Evolutionary conservation across 1,140 invertebrate species (phyloP).

Genomic region (Heliothis virescens): DNA sequence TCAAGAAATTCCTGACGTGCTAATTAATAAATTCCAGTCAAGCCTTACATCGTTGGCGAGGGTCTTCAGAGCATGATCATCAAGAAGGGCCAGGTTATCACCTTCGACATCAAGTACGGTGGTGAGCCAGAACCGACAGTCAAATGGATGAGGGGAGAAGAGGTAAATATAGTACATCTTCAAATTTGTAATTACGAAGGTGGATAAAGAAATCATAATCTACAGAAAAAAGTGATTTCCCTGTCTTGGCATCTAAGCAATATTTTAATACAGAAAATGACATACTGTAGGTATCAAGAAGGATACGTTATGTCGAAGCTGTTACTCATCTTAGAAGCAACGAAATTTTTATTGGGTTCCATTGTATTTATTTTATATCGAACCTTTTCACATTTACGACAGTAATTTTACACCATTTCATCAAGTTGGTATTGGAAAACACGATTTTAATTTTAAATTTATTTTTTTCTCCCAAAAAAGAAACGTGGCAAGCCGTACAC

Average conservation of each 20-base stretch:
- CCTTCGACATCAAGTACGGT: conserved; percentile 97
- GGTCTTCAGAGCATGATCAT: conserved; percentile 94
- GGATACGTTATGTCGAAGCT: too few relatives aligned
- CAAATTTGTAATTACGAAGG: neutral
- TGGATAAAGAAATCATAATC: neutral
- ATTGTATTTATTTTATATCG: too few relatives aligned
- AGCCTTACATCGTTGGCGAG: conserved; percentile 96
- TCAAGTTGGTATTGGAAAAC: conserved; percentile 29
- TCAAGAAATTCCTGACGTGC: too few relatives aligned
- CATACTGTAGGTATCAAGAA: too few relatives aligned
- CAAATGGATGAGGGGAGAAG: conserved; percentile 91
- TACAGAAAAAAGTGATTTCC: neutral
- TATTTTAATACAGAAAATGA: too few relatives aligned
- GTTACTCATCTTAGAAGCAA: too few relatives aligned
- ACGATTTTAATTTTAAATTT: conserved; percentile 66
- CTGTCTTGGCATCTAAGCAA: too few relatives aligned
- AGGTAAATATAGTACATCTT: conserved; percentile 85
- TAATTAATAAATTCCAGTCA: conserved; percentile 87
- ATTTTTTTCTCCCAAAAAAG: conserved; percentile 79
- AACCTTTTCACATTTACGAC: too few relatives aligned
- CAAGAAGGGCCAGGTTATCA: conserved; percentile 97
- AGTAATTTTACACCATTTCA: neutral
- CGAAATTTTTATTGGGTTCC: too few relatives aligned
- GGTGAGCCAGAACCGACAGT: conserved; percentile 98
- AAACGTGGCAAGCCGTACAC: conserved; percentile 83